Percentiles rank a stretch among this genome's conserved stretches.
phyloP scores from a whole-genome alignment of 2,888 invertebrate genomes.

The Ochlodes sylvanus region DNA sequence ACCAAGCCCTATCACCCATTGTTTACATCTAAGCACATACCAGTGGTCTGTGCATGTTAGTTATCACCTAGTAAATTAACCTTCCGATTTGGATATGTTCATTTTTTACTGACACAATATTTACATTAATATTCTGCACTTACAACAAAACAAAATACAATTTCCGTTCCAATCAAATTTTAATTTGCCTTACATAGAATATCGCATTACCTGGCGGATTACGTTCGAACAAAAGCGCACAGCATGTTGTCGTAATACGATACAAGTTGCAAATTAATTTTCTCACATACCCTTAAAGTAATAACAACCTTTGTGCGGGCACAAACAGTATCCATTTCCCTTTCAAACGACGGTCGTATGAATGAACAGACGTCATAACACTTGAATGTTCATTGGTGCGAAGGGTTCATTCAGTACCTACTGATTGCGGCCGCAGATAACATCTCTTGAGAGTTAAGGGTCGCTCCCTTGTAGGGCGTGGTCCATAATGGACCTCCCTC shows the following conservation, averaged over 20 bases:
- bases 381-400: slow-evolving; percentile 67
- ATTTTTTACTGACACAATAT: too few relatives aligned
- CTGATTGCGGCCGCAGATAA: slow-evolving; percentile 65
- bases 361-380: slow-evolving; percentile 80
- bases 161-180: slow-evolving; percentile 40
- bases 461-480: slow-evolving; percentile 57
- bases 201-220: slow-evolving; percentile 49
- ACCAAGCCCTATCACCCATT: too few relatives aligned
- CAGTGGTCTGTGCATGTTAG: too few relatives aligned
- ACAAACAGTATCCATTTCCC: slow-evolving; percentile 78
- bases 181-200: slow-evolving; percentile 38
- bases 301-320: slow-evolving; percentile 76
- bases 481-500: slow-evolving; percentile 49
- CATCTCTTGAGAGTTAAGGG: slow-evolving; percentile 54
- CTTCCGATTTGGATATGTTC: too few relatives aligned
- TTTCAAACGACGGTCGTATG: slow-evolving; percentile 69
- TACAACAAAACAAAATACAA: neutral
- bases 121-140: neutral
- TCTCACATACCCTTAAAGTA: slow-evolving; percentile 83
- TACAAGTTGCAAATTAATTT: slow-evolving; percentile 80
- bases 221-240: slow-evolving; percentile 50
- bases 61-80: too few relatives aligned
- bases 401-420: slow-evolving; percentile 49
- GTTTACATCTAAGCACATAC: too few relatives aligned
- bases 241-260: slow-evolving; percentile 47